A percentile compares a stretch with the other conserved stretches of the same genome.
phyloP scores from a whole-genome alignment of 2,797 vertebrate genomes.

The Coracias cyanogaster region DNA sequence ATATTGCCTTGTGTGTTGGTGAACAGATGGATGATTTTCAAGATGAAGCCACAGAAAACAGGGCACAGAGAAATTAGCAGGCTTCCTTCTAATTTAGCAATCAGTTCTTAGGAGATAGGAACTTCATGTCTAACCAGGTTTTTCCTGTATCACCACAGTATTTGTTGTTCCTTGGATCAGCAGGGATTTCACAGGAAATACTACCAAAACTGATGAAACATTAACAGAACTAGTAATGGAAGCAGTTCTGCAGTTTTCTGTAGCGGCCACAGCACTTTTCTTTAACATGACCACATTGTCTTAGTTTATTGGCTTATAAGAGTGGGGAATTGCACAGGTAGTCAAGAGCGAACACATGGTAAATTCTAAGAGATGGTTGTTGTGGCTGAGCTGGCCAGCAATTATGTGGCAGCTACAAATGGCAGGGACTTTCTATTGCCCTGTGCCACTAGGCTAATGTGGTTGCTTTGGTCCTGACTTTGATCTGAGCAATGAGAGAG shows the following conservation, averaged over 20 bases:
- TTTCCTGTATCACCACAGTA: neutral
- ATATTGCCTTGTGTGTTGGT: neutral
- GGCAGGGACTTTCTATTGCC: neutral
- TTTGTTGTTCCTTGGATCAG: neutral
- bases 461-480: neutral
- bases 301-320: neutral
- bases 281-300: neutral
- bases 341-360: fast-evolving
- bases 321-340: too few species aligned
- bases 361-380: neutral
- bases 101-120: neutral
- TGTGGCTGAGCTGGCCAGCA: neutral
- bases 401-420: neutral
- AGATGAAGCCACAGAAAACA: neutral
- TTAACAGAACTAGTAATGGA: neutral
- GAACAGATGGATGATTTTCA: neutral
- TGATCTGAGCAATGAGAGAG: neutral
- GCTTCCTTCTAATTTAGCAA: neutral
- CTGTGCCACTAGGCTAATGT: neutral
- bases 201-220: fast-evolving
- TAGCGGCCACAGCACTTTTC: neutral
- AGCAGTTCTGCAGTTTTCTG: neutral
- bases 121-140: neutral
- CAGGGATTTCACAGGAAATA: neutral
- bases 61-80: neutral